Conservation (phyloP, 2,113 vertebrate genomes). For the Origma solitaria region DNA sequence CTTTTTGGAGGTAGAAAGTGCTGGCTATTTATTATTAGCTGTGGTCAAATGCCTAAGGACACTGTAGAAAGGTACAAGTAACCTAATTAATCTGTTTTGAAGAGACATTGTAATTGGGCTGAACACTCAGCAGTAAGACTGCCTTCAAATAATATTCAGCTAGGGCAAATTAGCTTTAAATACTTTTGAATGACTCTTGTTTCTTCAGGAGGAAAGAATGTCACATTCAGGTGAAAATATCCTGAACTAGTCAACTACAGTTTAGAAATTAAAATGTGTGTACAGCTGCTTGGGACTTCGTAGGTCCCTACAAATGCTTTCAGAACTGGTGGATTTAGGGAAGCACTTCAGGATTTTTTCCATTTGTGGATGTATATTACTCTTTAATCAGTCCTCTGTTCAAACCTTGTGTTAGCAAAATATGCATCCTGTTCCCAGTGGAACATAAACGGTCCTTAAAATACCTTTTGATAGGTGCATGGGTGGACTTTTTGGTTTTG, state of each 20-base stretch:
- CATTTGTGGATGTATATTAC: background rate
- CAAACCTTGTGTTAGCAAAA: background rate
- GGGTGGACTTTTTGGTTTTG: background rate
- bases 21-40: slow-evolving; percentile 54
- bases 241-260: background rate
- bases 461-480: background rate
- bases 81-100: slow-evolving; percentile 61
- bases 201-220: background rate
- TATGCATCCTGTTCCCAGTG: slow-evolving; percentile 28
- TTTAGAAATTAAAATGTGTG: background rate
- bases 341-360: background rate
- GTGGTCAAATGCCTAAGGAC: slow-evolving; percentile 41
- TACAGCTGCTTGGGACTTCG: background rate
- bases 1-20: slow-evolving; percentile 12
- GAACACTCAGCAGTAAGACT: background rate
- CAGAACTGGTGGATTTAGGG: background rate
- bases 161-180: background rate
- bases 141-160: background rate
- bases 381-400: background rate
- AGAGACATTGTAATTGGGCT: slow-evolving; percentile 40
- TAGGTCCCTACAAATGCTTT: background rate
- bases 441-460: slow-evolving; percentile 34
- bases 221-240: background rate
- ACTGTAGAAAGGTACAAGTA: slow-evolving; percentile 37
- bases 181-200: background rate